Percentiles rank a stretch among this genome's conserved stretches.
phyloP scores from a whole-genome alignment of 2,888 invertebrate genomes.

The Tetranychus truncatus region DNA sequence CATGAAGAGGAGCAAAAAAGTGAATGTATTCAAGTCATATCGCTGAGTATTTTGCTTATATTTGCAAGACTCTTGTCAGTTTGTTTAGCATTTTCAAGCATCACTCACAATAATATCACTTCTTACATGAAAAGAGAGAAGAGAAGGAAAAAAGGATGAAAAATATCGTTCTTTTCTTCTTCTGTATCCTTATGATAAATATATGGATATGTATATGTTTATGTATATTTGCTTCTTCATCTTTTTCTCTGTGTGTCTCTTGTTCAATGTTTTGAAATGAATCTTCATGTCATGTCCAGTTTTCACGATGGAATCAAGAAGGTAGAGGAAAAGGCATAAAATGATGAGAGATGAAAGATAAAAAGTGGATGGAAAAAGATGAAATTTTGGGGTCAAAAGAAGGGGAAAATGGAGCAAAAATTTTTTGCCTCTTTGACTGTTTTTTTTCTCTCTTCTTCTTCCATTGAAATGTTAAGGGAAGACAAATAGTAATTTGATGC shows the following conservation, averaged over 20 bases:
- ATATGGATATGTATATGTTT: background rate
- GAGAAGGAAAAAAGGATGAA: background rate
- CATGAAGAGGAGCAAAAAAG: background rate
- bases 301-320: background rate
- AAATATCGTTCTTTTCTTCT: background rate
- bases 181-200: background rate
- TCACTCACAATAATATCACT: background rate
- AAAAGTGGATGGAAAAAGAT: background rate
- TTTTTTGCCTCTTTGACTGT: background rate
- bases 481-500: background rate
- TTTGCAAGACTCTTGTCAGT: slow-evolving; percentile 1
- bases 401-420: background rate
- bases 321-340: background rate
- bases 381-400: background rate
- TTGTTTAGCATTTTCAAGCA: background rate
- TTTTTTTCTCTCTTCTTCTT: too few relatives aligned
- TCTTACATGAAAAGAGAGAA: too few relatives aligned
- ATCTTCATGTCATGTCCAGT: background rate
- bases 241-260: background rate
- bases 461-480: background rate
- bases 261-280: too few relatives aligned
- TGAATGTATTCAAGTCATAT: background rate
- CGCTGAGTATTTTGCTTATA: background rate
- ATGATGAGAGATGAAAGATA: background rate
- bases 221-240: background rate